A percentile compares a stretch with the other conserved stretches of the same genome.
Conservation (phyloP, 2,888 invertebrate genomes). For the Plagodis dolabraria region DNA sequence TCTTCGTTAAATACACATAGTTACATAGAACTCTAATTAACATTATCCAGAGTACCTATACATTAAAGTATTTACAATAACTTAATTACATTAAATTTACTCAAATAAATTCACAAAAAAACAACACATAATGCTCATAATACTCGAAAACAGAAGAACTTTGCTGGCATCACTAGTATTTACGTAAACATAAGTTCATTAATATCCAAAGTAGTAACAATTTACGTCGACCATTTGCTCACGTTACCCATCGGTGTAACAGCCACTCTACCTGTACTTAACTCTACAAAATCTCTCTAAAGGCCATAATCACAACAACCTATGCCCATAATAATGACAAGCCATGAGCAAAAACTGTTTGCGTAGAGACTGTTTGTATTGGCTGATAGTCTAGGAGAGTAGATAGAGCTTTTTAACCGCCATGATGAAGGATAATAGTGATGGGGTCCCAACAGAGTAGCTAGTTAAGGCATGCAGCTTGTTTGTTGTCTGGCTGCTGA, state of each 20-base stretch:
- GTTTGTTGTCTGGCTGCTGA: slow-evolving; percentile 2
- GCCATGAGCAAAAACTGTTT: slow-evolving; percentile 35
- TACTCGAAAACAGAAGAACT: too few relatives aligned
- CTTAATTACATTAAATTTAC: too few relatives aligned
- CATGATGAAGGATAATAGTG: slow-evolving; percentile 30
- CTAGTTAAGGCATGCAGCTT: slow-evolving; percentile 12
- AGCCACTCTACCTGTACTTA: slow-evolving; percentile 10
- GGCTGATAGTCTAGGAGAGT: slow-evolving; percentile 28
- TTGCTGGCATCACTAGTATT: too few relatives aligned
- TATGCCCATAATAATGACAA: slow-evolving; percentile 30
- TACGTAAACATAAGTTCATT: too few relatives aligned
- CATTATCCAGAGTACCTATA: too few relatives aligned
- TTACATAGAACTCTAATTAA: too few relatives aligned
- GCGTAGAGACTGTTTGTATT: slow-evolving; percentile 39
- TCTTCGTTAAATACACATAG: too few relatives aligned
- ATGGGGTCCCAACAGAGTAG: slow-evolving; percentile 14
- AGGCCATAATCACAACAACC: slow-evolving; percentile 22
- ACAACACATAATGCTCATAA: too few relatives aligned
- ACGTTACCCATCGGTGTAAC: slow-evolving; percentile 15
- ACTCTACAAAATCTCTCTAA: slow-evolving; percentile 12
- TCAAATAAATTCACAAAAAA: too few relatives aligned
- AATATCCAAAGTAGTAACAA: too few relatives aligned
- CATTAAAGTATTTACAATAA: too few relatives aligned
- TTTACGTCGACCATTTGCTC: neutral
- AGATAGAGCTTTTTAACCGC: slow-evolving; percentile 22